Evolutionary conservation across 2,113 vertebrate species (phyloP).

Genomic region (Dolichotis patagonum): DNA sequence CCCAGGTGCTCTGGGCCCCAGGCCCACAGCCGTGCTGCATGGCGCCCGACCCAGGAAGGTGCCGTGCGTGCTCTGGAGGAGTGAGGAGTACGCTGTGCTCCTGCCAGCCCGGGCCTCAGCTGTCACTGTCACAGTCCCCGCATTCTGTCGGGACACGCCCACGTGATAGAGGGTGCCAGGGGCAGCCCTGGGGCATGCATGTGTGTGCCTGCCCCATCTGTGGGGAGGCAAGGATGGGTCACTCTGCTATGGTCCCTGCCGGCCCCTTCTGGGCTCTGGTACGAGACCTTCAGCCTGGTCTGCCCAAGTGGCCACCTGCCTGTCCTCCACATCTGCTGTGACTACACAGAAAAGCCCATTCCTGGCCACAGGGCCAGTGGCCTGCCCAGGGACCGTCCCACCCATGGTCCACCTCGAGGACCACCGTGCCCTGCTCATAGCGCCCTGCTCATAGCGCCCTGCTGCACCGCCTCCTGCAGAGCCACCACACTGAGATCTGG

Average conservation of each 20-base stretch:
- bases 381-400: not conserved
- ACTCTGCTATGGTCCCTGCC: not conserved
- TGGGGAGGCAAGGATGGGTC: not conserved
- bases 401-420: not conserved
- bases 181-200: not conserved
- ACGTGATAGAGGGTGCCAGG: not conserved
- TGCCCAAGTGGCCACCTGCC: not conserved
- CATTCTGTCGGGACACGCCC: conserved; percentile 65
- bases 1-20: conserved; percentile 85
- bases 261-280: not conserved
- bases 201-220: not conserved
- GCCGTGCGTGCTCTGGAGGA: conserved; percentile 89
- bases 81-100: conserved; percentile 88
- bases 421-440: not conserved
- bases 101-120: conserved; percentile 86
- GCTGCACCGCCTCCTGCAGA: fast-evolving
- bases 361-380: too few relatives aligned
- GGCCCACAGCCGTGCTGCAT: conserved; percentile 87
- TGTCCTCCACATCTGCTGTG: not conserved
- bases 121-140: conserved; percentile 81
- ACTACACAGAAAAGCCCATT: not conserved
- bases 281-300: not conserved
- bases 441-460: not conserved
- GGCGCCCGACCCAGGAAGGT: conserved; percentile 88
- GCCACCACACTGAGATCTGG: not conserved